Evolutionary conservation across 2,113 vertebrate species (phyloP), one percentile per base, ranked within the genome.

Genomic region (Triplophysa dalaica): DNA sequence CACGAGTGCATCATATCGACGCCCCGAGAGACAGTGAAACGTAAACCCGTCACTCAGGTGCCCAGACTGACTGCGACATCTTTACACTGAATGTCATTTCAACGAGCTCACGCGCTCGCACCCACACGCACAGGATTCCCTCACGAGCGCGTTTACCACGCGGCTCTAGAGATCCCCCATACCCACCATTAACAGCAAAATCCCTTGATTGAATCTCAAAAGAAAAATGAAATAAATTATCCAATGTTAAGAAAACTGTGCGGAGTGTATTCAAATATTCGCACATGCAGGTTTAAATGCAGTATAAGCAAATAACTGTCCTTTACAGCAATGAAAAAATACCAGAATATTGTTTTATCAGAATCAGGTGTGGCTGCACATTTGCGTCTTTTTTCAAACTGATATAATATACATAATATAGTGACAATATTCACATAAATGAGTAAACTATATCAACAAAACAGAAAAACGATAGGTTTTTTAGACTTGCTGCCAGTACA

Each of bases 111-210:
- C 61, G 19, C 41, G n/a, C 74, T 3, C 60, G 41, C 65, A 14
- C 65, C 22, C 43, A 50, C 29, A 5, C n/a, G 38, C 66, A 48
- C 29, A 43, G 72, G 72, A 62, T 75, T 75, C 72, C 72, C 72
- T 75, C 72, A 62, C 72, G 38, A 75, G 33, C 70, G 4, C 56
- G 10, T 24, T 70, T 61, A 56, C 8, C 70, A 43, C 56, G 8
- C 72, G 13, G 8, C 58, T 45, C 72, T 48, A 62, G 70, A 74
- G 70, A 70, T 43, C 50, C 41, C 72, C 33, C 72, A 17, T 21
- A 1, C 10, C 6, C 1, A 26, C 8, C 50, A 72, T 10, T 2
- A 38, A 21, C 26, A 58, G 56, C 54, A 38, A 45, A n/a, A 24
- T 1, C 10, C 11, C 19, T 38, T 73, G 11, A 21, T 45, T 45